These are phyloP conservation scores for Sisor rabdophorus DNA, from an alignment of 2,113 vertebrate genomes.

Conservation along the genomic window DNA sequence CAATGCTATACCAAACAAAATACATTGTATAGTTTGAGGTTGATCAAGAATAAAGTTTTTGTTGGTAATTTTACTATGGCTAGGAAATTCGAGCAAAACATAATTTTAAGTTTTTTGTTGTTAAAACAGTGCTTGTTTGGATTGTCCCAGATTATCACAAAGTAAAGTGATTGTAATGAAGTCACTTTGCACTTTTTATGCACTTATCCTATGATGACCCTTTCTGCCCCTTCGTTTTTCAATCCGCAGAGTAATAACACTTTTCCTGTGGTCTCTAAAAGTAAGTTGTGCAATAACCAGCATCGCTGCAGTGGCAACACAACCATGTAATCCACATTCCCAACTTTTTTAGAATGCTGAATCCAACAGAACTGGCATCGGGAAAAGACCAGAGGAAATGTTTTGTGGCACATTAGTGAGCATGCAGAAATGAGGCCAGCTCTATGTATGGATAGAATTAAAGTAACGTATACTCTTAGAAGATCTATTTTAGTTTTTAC, in stretches of 20 bases:
- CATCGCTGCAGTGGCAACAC: slow-evolving; percentile 43
- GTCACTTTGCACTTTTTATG: slow-evolving; percentile 20
- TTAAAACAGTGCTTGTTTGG: neutral
- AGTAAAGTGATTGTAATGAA: neutral
- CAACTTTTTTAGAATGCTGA: slow-evolving; percentile 51
- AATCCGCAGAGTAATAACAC: slow-evolving; percentile 32
- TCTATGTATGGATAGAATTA: neutral
- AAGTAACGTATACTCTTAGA: neutral
- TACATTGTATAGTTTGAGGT: neutral
- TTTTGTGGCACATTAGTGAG: neutral
- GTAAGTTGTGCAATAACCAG: slow-evolving; percentile 39
- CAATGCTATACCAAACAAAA: slow-evolving; percentile 2
- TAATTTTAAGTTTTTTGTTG: neutral
- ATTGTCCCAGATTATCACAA: neutral
- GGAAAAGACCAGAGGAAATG: slow-evolving; percentile 19
- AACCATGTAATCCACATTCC: slow-evolving; percentile 66
- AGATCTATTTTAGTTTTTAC: neutral
- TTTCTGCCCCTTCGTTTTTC: slow-evolving; percentile 12
- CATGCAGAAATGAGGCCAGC: neutral
- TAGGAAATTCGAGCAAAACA: slow-evolving; percentile 1
- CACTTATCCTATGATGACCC: slow-evolving; percentile 59
- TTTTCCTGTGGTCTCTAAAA: slow-evolving; percentile 43
- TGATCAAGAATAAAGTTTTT: neutral
- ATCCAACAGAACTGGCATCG: neutral
- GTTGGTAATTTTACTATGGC: neutral